Evolutionary conservation across 2,888 invertebrate genomes (phyloP), one percentile per base, ranked within the genome.

Genomic region (Hydrotaea diabolus): DNA sequence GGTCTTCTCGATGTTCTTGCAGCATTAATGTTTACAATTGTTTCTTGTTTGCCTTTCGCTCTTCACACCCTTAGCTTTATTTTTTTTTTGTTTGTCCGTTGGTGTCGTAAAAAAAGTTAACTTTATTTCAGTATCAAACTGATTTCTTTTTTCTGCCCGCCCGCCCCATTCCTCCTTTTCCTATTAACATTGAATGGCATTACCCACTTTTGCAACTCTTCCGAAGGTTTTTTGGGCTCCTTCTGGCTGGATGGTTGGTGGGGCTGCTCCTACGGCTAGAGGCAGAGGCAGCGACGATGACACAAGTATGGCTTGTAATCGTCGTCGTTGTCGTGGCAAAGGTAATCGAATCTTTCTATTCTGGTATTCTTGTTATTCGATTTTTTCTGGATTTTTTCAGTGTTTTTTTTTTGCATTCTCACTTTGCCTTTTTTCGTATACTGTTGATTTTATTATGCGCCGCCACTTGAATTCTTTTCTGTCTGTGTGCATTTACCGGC

Each of bases 321-420:
- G 31, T 31, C 31, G 31, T 31, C 31, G 31, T 31, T 31, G 31
- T 7, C 31, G 31, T 31, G 31, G 43, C 2, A 64, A 59, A 66
- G 73, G 83, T 83, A 83, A 83, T 83, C 79, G 79, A 79, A 83
- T 64, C 71, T 76, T 46, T 49, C 46, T 59, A 46, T 64, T 46
- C 23, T 71, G 66, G 59, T 26, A 59, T 59, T 62, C 62, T 31
- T 69, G 69, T 46, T 69, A 43, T 69, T 2, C 59, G 23, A 13
- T 62, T 26, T 11, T 23, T 59, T 23, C 26, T 13, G 23, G n/a
- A n/a, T n/a, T n/a, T n/a, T n/a, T n/a, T n/a, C n/a, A n/a, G n/a
- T n/a, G n/a, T n/a, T n/a, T 69, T 64, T 31, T 36, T 64, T 5
- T 64, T 69, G 66, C 39, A 66, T 66, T 66, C 43, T 43, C 66